Percentiles rank a stretch among this genome's conserved stretches.
Evolutionary conservation across 2,113 vertebrate species (phyloP).

Genomic region (Poeciliopsis prolifica): DNA sequence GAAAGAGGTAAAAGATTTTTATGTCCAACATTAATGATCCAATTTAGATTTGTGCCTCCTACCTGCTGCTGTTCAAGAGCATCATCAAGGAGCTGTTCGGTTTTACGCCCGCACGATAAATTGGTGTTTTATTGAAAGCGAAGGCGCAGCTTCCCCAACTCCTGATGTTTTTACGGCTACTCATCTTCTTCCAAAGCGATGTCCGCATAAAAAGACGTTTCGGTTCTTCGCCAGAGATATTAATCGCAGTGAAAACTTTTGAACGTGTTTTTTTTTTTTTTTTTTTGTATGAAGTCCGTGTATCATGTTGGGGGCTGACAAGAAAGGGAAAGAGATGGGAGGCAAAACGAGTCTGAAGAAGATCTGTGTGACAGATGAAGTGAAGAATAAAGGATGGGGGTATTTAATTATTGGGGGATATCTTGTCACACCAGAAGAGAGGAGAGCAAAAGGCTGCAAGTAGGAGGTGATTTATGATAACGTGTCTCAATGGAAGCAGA

Average conservation of each 20-base stretch:
- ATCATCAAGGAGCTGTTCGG: conserved; percentile 21
- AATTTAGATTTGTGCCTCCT: conserved; percentile 56
- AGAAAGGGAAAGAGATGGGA: conserved; percentile 10
- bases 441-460: neutral
- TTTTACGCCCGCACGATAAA: conserved; percentile 53
- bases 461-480: conserved; percentile 27
- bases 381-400: neutral
- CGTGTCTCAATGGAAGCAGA: conserved; percentile 34
- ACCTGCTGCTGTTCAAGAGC: conserved; percentile 55
- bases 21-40: conserved; percentile 57
- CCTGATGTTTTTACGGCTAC: conserved; percentile 14
- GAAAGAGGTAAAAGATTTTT: conserved; percentile 49
- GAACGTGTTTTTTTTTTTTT: neutral
- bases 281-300: neutral
- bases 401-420: conserved; percentile 28
- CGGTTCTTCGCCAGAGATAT: neutral
- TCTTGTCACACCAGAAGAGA: conserved; percentile 18
- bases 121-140: conserved; percentile 45
- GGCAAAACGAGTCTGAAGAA: conserved; percentile 4
- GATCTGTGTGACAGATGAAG: neutral
- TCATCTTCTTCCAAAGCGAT: conserved; percentile 16
- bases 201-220: neutral
- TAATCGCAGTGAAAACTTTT: neutral
- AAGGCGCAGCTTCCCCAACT: conserved; percentile 42
- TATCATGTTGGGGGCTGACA: neutral